Evolutionary conservation across 2,113 vertebrate genomes (phyloP).

Genomic region (Dolichotis patagonum): DNA sequence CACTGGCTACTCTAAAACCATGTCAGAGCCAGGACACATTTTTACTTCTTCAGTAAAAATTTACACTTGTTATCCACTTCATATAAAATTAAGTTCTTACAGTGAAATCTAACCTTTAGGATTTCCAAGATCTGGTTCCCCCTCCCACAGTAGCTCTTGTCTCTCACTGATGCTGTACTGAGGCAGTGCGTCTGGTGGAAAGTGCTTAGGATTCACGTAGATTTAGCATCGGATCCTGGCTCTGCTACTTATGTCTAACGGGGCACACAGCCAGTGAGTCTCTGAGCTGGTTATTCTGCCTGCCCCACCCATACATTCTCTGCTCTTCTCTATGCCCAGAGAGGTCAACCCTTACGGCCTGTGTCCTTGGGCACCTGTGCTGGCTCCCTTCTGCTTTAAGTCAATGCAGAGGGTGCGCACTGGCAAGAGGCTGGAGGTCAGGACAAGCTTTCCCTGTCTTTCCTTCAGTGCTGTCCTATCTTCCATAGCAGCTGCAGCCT

Average conservation of each 20-base stretch:
- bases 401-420: neutral
- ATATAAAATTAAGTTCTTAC: neutral
- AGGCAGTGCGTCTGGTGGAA: neutral
- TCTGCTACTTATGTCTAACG: neutral
- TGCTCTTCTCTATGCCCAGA: neutral
- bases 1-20: neutral
- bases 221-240: neutral
- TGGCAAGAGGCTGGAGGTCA: neutral
- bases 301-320: neutral
- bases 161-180: neutral
- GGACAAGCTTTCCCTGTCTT: neutral
- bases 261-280: neutral
- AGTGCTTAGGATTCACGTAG: neutral
- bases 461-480: neutral
- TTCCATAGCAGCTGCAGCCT: neutral
- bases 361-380: neutral
- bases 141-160: neutral
- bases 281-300: neutral
- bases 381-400: neutral
- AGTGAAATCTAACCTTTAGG: neutral
- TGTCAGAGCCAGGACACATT: neutral
- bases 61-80: neutral
- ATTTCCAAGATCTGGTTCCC: neutral
- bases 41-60: conserved; percentile 30
- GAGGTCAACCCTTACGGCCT: neutral